A percentile compares a stretch with the other conserved stretches of the same genome.
phyloP scores from a whole-genome alignment of 1,140 invertebrate species.

The Neotoxoptera formosana region DNA sequence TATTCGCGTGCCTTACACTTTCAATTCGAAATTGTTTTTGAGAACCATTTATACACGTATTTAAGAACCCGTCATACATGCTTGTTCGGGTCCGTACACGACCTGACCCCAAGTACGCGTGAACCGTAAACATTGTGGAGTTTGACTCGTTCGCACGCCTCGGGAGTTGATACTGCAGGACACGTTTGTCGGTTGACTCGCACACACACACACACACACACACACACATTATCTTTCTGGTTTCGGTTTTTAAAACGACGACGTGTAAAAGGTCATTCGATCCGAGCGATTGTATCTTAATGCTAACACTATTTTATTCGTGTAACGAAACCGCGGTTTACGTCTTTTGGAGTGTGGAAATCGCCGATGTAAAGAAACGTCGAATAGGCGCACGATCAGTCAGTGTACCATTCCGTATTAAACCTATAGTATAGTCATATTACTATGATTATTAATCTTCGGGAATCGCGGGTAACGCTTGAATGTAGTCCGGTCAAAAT shows the following conservation, averaged over 20 bases:
- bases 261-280: not conserved
- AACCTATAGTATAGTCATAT: not conserved
- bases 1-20: not conserved
- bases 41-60: not conserved
- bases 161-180: not conserved
- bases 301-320: not conserved
- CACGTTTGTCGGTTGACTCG: not conserved
- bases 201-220: not conserved
- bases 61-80: not conserved
- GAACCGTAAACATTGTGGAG: not conserved
- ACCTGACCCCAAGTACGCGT: not conserved
- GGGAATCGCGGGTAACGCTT: not conserved
- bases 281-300: not conserved
- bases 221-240: not conserved
- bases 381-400: not conserved
- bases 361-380: not conserved
- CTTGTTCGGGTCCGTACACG: not conserved
- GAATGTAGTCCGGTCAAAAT: not conserved
- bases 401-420: not conserved
- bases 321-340: not conserved
- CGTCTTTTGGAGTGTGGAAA: not conserved
- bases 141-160: not conserved
- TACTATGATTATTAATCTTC: not conserved
- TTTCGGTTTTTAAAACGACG: not conserved
- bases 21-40: not conserved